phyloP scores from a whole-genome alignment of 2,888 invertebrate genomes.

The Choreutis nemorana region DNA sequence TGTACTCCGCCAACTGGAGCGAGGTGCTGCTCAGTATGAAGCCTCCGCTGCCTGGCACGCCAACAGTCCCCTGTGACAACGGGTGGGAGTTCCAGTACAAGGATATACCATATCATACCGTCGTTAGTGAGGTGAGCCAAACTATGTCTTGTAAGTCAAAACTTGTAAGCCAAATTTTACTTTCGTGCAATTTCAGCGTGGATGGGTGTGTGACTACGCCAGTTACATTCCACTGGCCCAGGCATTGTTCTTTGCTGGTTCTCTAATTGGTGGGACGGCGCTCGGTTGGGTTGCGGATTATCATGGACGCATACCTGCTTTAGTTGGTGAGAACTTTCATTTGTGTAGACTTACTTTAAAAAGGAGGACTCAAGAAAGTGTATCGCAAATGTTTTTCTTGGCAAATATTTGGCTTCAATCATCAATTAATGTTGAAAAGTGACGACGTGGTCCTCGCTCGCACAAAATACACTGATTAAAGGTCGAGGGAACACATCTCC shows the following conservation, averaged over 20 bases:
- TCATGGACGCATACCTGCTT: conserved; percentile 74
- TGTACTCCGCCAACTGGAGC: conserved; percentile 46
- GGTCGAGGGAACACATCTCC: too few relatives aligned
- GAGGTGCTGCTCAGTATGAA: conserved; percentile 34
- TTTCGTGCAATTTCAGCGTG: conserved; percentile 2
- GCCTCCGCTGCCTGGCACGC: conserved; percentile 29
- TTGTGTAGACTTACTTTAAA: neutral
- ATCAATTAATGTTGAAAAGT: too few relatives aligned
- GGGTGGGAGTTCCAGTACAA: conserved; percentile 52
- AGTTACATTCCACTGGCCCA: conserved; percentile 61
- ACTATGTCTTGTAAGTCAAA: too few relatives aligned
- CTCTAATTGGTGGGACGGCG: conserved; percentile 74
- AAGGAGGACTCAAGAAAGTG: too few relatives aligned
- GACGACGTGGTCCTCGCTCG: too few relatives aligned
- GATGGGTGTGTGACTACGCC: conserved; percentile 4
- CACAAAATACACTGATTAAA: too few relatives aligned
- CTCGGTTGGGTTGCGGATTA: conserved; percentile 80
- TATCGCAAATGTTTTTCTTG: too few relatives aligned
- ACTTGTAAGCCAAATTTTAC: too few relatives aligned
- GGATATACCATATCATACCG: conserved; percentile 50
- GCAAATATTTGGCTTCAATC: too few relatives aligned
- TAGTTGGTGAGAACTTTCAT: conserved; percentile 26
- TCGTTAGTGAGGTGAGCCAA: conserved; percentile 42
- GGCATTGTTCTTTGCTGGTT: conserved; percentile 77
- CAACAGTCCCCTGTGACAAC: conserved; percentile 27